Base-by-base conservation (phyloP, 2,888 invertebrate species). In the Hecatera dysodea region DNA sequence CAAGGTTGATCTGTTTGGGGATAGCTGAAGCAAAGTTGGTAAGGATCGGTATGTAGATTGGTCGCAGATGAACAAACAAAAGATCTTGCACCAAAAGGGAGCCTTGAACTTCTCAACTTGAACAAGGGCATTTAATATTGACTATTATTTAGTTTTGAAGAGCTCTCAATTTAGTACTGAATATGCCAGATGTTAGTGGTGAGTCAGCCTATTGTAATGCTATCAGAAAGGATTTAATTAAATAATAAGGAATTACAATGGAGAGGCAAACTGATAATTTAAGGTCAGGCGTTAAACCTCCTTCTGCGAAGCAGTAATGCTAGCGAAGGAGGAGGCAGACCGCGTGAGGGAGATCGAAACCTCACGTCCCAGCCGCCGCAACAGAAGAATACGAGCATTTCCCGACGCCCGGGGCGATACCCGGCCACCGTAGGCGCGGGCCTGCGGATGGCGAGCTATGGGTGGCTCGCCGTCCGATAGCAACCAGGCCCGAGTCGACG, bases 31-130 rank as follows among this genome's bases (percentile, higher is more conserved):
- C 17, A n/a, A 50, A 39, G 36, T 63, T 65, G 53, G 65, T 69
- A 11, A 64, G 71, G 59, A 67, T 71, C 19, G 78, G 72, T 61
- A 79, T 81, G 72, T 66, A 78, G 65, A 76, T 73, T 76, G 79
- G 74, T 71, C 69, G 55, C 61, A 63, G 60, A 69, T 68, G 70
- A 82, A 78, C 82, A 83, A 82, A 82, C 68, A 84, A 83, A 73
- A 74, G 67, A 62, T 63, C 48, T 69, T 70, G 74, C 69, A 80
- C 81, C 68, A 64, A 68, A 80, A 73, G 24, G 9, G 11, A 59
- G 19, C 83, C 84, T 84, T 84, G 84, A 83, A 78, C 84, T 84
- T 84, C 73, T 84, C 80, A 62, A 59, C 17, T 52, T 68, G 39
- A 82, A 81, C 79, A 81, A 83, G 81, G 84, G 80, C 80, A 66